Conservation (phyloP, 1,140 invertebrate species). For the Sminthurides bifidus region DNA sequence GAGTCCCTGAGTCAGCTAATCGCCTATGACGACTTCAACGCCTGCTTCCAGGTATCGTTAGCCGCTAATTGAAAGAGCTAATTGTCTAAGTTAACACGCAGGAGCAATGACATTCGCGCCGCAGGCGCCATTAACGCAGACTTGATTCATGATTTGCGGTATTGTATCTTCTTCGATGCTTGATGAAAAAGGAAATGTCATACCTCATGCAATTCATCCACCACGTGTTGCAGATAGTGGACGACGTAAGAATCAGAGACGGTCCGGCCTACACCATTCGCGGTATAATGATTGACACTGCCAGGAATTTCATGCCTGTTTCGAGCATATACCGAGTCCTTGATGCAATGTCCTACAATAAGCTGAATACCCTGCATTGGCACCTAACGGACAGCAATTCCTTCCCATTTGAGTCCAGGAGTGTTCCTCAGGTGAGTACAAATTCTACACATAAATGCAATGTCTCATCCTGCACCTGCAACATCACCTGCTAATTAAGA, state of each 20-base stretch:
- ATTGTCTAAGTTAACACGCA: slow-evolving; percentile 5
- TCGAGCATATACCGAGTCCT: slow-evolving; percentile 29
- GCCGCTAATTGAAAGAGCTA: background rate
- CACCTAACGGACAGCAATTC: slow-evolving; percentile 35
- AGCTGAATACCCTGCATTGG: slow-evolving; percentile 35
- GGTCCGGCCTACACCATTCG: slow-evolving; percentile 59
- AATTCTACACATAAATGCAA: too few species aligned
- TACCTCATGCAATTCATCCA: background rate
- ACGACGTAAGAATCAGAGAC: slow-evolving; percentile 50
- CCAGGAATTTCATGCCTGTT: slow-evolving; percentile 32
- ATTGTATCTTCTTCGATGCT: background rate
- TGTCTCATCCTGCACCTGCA: too few species aligned
- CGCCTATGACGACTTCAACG: slow-evolving; percentile 31
- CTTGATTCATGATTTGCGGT: background rate
- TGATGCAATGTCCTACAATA: slow-evolving; percentile 34
- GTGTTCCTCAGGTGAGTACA: slow-evolving; percentile 33
- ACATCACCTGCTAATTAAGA: too few species aligned
- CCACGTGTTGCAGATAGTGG: slow-evolving; percentile 41
- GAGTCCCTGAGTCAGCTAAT: slow-evolving; percentile 66
- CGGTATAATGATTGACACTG: slow-evolving; percentile 49
- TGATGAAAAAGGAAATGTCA: too few species aligned
- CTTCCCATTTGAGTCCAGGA: slow-evolving; percentile 34
- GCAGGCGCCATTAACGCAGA: background rate
- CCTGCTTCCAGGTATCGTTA: slow-evolving; percentile 19
- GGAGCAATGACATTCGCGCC: background rate